A percentile compares a stretch with the other conserved stretches of the same genome.
Conservation (phyloP, 1,140 invertebrate genomes). For the Heliconius melpomene region DNA sequence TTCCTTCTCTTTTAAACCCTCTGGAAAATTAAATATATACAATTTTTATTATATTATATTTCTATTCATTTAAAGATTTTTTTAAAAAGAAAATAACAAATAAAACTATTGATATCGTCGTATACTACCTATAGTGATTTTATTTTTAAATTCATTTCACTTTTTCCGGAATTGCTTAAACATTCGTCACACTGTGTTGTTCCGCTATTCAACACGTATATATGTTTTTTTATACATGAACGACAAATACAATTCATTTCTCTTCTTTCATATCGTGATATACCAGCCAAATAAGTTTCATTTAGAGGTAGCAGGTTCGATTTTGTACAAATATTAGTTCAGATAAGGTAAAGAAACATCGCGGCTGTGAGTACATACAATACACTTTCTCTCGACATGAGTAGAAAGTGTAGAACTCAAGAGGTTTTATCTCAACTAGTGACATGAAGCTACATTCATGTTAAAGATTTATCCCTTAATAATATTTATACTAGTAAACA, state of each 20-base stretch:
- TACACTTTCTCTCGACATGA: slow-evolving; percentile 11
- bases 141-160: neutral
- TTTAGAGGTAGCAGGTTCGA: neutral
- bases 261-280: neutral
- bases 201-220: no score
- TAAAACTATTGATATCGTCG: neutral
- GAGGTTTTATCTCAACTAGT: slow-evolving; percentile 8
- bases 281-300: neutral
- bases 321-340: neutral
- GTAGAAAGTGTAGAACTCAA: slow-evolving; percentile 11
- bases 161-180: neutral
- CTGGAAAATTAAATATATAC: slow-evolving; percentile 79
- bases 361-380: slow-evolving; percentile 9
- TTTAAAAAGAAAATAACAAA: no score
- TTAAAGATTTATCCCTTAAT: neutral
- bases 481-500: neutral
- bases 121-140: neutral
- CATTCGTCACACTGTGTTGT: neutral
- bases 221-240: no score
- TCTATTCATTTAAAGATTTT: no score
- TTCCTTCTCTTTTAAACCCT: slow-evolving; percentile 93
- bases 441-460: slow-evolving; percentile 1
- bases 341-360: neutral
- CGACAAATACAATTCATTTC: neutral
- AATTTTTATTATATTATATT: no score